Evolutionary conservation across 2,113 vertebrate species (phyloP).

Genomic region (Triplophysa rosa): DNA sequence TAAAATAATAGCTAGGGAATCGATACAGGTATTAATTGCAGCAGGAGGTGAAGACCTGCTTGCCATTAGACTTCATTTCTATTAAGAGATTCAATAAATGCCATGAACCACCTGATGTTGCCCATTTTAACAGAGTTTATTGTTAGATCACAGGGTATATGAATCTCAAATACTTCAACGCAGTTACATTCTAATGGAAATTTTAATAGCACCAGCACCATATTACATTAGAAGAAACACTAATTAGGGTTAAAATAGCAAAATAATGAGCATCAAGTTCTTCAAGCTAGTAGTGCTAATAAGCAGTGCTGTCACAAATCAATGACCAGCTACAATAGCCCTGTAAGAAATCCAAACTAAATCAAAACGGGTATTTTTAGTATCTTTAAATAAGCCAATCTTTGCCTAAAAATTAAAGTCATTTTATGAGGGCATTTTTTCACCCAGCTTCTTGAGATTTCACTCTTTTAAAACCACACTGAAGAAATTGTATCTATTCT

Average conservation of each 20-base stretch:
- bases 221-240: constrained; percentile 7
- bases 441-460: too few relatives aligned
- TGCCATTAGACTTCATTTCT: constrained; percentile 31
- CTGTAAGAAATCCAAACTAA: too few relatives aligned
- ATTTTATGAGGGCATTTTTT: too few relatives aligned
- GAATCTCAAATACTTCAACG: constrained; percentile 3
- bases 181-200: constrained; percentile 19
- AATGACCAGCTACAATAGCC: neutral
- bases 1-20: constrained; percentile 32
- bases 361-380: too few relatives aligned
- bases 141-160: neutral
- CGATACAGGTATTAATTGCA: constrained; percentile 33
- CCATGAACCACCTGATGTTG: neutral
- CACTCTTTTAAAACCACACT: too few relatives aligned
- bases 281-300: neutral
- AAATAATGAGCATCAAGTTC: neutral
- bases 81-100: constrained; percentile 22
- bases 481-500: too few relatives aligned
- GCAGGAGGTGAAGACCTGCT: constrained; percentile 6
- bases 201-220: neutral
- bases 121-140: neutral
- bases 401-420: too few relatives aligned
- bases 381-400: too few relatives aligned
- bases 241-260: constrained; percentile 1
- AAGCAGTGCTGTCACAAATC: constrained; percentile 1